Percentiles rank a stretch among this genome's conserved stretches.
phyloP scores from a whole-genome alignment of 2,797 vertebrate species.

The Oreochromis grahami region DNA sequence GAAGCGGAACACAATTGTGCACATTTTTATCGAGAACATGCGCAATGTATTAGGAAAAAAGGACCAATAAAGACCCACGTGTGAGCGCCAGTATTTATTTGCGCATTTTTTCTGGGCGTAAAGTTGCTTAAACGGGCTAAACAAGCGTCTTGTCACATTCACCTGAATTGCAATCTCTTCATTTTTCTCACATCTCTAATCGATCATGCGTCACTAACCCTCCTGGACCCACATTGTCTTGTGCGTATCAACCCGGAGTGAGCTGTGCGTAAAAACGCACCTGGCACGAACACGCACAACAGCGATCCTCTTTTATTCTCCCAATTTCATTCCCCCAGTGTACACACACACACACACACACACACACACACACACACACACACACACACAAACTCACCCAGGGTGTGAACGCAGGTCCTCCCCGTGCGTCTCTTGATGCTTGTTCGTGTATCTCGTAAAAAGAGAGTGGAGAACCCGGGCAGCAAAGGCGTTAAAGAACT shows the following conservation, averaged over 20 bases:
- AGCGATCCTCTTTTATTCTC: background rate
- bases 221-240: background rate
- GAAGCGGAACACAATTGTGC: background rate
- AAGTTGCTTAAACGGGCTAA: background rate
- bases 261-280: conserved; percentile 33
- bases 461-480: background rate
- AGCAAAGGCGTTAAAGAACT: conserved; percentile 42
- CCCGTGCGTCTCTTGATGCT: conserved; percentile 41
- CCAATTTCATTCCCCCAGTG: background rate
- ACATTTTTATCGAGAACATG: background rate
- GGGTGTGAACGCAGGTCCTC: conserved; percentile 69
- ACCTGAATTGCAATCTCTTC: background rate
- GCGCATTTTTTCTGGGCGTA: background rate
- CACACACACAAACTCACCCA: conserved; percentile 64
- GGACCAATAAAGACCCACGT: background rate
- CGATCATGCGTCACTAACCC: conserved; percentile 38
- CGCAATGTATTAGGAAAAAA: rapidly evolving
- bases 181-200: background rate
- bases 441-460: conserved; percentile 60
- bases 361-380: background rate
- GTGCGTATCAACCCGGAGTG: background rate
- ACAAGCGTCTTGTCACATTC: background rate
- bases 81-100: background rate
- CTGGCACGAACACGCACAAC: conserved; percentile 14
- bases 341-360: background rate